These are phyloP conservation scores for Melieria picta DNA, from an alignment of 2,888 invertebrate genomes.

Conservation along the genomic window DNA sequence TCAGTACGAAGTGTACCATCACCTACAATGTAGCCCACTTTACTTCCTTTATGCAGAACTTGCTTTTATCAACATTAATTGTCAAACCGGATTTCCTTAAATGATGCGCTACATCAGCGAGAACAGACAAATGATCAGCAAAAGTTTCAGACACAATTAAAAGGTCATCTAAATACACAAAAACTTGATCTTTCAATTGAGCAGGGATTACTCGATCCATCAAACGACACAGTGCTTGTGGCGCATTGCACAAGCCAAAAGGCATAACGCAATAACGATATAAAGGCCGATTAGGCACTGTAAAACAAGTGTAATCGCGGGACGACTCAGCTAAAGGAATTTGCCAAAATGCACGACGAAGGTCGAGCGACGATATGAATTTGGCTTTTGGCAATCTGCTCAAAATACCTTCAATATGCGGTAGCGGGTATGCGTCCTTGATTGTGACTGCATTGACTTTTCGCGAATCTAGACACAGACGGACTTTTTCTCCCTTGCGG, in stretches of 20 bases:
- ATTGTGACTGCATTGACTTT: slow-evolving; percentile 50
- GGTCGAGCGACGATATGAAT: slow-evolving; percentile 34
- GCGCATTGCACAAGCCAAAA: slow-evolving; percentile 10
- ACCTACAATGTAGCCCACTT: slow-evolving; percentile 25
- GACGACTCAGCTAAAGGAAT: slow-evolving; percentile 32
- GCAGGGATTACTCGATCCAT: slow-evolving; percentile 25
- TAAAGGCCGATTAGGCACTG: not conserved
- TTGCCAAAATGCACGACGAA: slow-evolving; percentile 39
- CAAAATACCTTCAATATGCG: slow-evolving; percentile 40
- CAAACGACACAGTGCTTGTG: slow-evolving; percentile 5
- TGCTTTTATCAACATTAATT: slow-evolving; percentile 11
- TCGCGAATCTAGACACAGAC: slow-evolving; percentile 53
- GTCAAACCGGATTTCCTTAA: slow-evolving; percentile 23
- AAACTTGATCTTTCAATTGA: slow-evolving; percentile 4
- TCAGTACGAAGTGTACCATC: slow-evolving; percentile 21
- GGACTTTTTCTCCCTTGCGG: slow-evolving; percentile 44
- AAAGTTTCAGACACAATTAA: slow-evolving; percentile 8
- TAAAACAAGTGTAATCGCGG: slow-evolving; percentile 23
- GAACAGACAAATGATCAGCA: not conserved
- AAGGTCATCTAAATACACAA: slow-evolving; percentile 16
- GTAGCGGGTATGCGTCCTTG: slow-evolving; percentile 39
- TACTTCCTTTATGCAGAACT: slow-evolving; percentile 11
- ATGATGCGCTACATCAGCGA: not conserved
- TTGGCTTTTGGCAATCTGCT: slow-evolving; percentile 31
- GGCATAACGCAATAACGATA: slow-evolving; percentile 5